Percentiles rank a stretch among this genome's conserved stretches.
phyloP scores from a whole-genome alignment of 2,797 vertebrate species.

The Sphenopsis melanotis region DNA sequence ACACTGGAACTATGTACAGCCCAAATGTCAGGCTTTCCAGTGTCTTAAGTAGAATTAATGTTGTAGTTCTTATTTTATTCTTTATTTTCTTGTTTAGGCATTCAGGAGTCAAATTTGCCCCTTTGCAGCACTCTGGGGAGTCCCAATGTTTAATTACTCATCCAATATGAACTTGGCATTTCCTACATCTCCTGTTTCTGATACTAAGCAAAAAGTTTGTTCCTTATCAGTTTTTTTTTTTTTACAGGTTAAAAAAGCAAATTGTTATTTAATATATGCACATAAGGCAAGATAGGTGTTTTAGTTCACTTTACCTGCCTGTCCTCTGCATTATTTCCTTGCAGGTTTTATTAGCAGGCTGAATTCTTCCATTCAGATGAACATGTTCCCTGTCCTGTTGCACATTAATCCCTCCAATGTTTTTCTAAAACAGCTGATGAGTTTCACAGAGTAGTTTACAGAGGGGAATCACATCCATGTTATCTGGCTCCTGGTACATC shows the following conservation, averaged over 20 bases:
- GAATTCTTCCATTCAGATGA: not conserved
- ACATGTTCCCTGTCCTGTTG: not conserved
- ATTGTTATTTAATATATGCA: not conserved
- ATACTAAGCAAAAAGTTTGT: not conserved
- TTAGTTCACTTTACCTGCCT: not conserved
- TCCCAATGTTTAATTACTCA: not conserved
- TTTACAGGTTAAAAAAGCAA: not conserved
- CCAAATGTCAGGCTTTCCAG: not conserved
- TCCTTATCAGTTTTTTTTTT: not conserved
- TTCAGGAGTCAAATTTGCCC: not conserved
- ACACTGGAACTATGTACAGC: not conserved
- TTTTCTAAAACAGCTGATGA: not conserved
- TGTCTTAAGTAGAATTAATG: not conserved
- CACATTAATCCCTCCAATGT: not conserved
- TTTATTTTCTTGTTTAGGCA: not conserved
- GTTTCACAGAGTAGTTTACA: not conserved
- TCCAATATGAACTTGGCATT: not conserved
- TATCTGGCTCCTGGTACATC: not conserved
- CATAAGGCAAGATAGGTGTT: not conserved
- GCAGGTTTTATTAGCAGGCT: not conserved
- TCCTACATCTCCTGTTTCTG: not conserved
- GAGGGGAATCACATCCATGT: not conserved
- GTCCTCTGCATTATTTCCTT: not conserved
- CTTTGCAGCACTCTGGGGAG: not conserved
- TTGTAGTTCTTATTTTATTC: not conserved